These are phyloP conservation scores for Cecropterus lyciades DNA, from an alignment of 1,140 invertebrate species.

Conservation along the genomic window DNA sequence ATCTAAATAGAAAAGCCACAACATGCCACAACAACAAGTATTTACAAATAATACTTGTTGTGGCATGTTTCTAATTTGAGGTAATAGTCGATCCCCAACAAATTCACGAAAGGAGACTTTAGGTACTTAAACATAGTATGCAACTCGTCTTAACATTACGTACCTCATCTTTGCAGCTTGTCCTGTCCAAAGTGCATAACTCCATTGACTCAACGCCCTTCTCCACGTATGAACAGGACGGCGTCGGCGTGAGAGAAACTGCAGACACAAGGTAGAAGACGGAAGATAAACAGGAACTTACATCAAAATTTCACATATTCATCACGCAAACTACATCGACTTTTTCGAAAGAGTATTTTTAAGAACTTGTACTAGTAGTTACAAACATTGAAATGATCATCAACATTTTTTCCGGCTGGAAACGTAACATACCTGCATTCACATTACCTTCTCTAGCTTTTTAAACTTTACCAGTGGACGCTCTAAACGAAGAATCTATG, in stretches of 20 bases:
- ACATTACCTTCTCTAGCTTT: conserved; percentile 43
- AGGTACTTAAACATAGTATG: too few species aligned
- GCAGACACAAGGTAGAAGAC: conserved; percentile 52
- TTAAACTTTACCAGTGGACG: conserved; percentile 1
- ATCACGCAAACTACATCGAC: not conserved
- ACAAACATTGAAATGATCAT: not conserved
- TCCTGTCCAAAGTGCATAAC: conserved; percentile 41
- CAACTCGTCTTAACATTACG: conserved; percentile 4
- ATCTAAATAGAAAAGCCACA: too few species aligned
- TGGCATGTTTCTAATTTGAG: too few species aligned
- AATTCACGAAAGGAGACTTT: not conserved
- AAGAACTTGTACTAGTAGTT: not conserved
- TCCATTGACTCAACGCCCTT: conserved; percentile 57
- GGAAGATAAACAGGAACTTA: conserved; percentile 56
- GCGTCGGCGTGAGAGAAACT: conserved; percentile 50
- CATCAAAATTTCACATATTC: not conserved
- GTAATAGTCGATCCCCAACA: too few species aligned
- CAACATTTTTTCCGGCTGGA: conserved; percentile 13
- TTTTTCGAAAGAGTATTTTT: not conserved
- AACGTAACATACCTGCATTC: conserved; percentile 30
- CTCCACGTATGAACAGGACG: conserved; percentile 40
- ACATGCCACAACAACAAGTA: too few species aligned
- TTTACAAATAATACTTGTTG: too few species aligned
- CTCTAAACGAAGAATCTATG: conserved; percentile 40
- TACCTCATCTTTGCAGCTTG: conserved; percentile 51